Evolutionary conservation across 2,797 vertebrate genomes (phyloP).

Genomic region (Naso thynnoides): DNA sequence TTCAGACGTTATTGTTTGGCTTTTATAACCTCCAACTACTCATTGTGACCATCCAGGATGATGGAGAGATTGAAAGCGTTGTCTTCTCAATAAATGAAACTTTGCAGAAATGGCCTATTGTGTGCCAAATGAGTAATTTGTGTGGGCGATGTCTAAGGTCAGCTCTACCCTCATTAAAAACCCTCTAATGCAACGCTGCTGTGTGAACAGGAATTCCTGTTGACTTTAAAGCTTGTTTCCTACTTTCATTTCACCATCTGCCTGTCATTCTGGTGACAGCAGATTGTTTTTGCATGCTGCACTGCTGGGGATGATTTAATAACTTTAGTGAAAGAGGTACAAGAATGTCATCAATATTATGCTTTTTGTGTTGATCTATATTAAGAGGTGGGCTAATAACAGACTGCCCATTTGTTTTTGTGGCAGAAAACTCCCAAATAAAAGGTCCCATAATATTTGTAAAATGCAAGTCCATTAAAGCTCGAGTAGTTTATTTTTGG

Average conservation of each 20-base stretch:
- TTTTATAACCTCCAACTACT: constrained; percentile 48
- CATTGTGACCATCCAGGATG: constrained; percentile 24
- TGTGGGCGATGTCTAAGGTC: constrained; percentile 68
- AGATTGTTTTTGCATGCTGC: constrained; percentile 10
- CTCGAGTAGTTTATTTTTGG: not conserved
- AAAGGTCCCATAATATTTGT: not conserved
- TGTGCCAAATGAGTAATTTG: constrained; percentile 69
- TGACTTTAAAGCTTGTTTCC: constrained; percentile 28
- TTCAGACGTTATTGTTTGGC: constrained; percentile 45
- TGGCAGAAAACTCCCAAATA: not conserved
- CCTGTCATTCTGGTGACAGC: constrained; percentile 12
- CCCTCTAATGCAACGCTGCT: constrained; percentile 25
- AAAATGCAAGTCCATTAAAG: not conserved
- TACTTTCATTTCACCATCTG: constrained; percentile 51
- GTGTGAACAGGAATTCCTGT: constrained; percentile 45
- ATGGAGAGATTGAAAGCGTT: constrained; percentile 48
- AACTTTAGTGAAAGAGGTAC: not conserved
- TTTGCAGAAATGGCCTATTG: constrained; percentile 61
- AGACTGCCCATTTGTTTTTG: not conserved
- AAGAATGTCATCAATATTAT: constrained; percentile 7
- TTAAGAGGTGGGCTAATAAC: not conserved
- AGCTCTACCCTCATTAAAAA: constrained; percentile 61
- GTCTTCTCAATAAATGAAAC: constrained; percentile 81
- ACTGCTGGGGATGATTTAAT: not conserved
- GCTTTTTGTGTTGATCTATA: constrained; percentile 8